These are phyloP conservation scores for Daubentonia madagascariensis DNA, from an alignment of 2,113 vertebrate species.

Conservation along the genomic window DNA sequence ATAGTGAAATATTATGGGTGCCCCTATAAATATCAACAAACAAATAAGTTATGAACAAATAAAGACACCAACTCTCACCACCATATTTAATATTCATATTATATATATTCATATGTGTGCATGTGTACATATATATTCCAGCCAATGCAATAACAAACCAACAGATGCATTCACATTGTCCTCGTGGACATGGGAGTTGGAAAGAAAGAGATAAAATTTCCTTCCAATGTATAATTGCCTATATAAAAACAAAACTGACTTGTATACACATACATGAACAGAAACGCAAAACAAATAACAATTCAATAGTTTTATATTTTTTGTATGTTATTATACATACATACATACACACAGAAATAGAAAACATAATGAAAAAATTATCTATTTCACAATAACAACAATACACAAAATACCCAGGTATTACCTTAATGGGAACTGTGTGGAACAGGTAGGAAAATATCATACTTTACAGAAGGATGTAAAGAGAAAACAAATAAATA, in stretches of 20 bases:
- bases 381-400: not conserved
- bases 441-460: not conserved
- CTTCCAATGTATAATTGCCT: not conserved
- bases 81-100: not conserved
- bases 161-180: not conserved
- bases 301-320: not conserved
- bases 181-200: too few species aligned
- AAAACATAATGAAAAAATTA: constrained; percentile 18
- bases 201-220: not conserved
- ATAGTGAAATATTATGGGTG: not conserved
- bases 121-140: not conserved
- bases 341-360: not conserved
- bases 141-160: not conserved
- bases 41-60: not conserved
- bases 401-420: not conserved
- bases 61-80: not conserved
- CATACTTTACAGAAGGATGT: not conserved
- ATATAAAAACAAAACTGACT: not conserved
- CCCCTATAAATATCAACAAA: not conserved
- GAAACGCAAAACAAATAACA: constrained; percentile 19
- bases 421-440: not conserved
- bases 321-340: not conserved
- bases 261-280: not conserved
- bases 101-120: not conserved
- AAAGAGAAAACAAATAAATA: not conserved